Evolutionary conservation across 2,797 vertebrate species (phyloP).

Genomic region (Sebastes diploproa): DNA sequence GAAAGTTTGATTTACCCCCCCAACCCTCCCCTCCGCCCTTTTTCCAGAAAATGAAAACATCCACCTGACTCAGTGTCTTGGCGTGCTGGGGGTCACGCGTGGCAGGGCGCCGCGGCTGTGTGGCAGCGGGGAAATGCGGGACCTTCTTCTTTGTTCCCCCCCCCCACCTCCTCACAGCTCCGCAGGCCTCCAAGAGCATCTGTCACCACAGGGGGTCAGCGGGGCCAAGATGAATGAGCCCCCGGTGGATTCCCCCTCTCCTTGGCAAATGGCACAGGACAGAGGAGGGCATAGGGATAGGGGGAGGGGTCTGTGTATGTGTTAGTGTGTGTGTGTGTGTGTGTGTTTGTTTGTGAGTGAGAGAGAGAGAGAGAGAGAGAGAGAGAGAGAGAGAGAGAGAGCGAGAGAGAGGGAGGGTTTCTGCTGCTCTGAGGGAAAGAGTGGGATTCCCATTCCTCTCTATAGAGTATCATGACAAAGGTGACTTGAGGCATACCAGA

Average conservation of each 20-base stretch:
- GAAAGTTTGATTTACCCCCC: slow-evolving; percentile 18
- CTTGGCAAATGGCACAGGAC: slow-evolving; percentile 96
- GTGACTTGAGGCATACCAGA: slow-evolving; percentile 70
- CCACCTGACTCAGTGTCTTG: slow-evolving; percentile 33
- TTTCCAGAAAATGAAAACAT: slow-evolving; percentile 37
- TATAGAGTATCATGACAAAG: slow-evolving; percentile 81
- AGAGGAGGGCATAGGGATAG: slow-evolving; percentile 85
- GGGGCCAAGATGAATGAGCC: slow-evolving; percentile 95
- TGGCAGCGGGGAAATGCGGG: slow-evolving; percentile 82
- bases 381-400: slow-evolving; percentile 64
- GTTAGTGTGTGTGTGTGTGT: slow-evolving; percentile 56
- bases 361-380: slow-evolving; percentile 62
- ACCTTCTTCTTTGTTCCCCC: slow-evolving; percentile 80
- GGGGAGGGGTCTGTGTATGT: slow-evolving; percentile 68
- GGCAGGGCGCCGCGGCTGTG: slow-evolving; percentile 70
- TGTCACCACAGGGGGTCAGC: slow-evolving; percentile 92
- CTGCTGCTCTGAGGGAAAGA: slow-evolving; percentile 69
- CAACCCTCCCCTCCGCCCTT: too few species aligned
- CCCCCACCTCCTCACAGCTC: slow-evolving; percentile 68
- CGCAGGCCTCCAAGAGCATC: slow-evolving; percentile 91
- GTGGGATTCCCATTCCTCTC: slow-evolving; percentile 85
- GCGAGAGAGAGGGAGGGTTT: slow-evolving; percentile 60
- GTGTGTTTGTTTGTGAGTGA: slow-evolving; percentile 69
- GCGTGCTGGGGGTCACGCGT: slow-evolving; percentile 74
- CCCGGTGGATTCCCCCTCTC: slow-evolving; percentile 88